phyloP scores from a whole-genome alignment of 2,888 invertebrate species.

The Tenodera sinensis region DNA sequence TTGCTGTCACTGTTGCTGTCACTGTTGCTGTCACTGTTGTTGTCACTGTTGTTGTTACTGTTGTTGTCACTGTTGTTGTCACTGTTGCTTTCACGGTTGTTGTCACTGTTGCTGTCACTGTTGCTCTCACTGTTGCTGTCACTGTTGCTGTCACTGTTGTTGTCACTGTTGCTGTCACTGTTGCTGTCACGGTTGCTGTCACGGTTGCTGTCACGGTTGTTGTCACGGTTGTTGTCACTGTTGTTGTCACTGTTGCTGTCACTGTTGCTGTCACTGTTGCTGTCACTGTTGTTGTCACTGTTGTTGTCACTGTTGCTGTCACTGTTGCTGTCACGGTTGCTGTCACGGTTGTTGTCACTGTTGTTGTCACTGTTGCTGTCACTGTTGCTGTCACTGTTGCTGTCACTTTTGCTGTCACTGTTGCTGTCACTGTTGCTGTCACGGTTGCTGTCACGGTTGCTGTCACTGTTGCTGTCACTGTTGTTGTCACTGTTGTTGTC shows the following conservation, averaged over 20 bases:
- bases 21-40: conserved; percentile 10
- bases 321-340: not conserved
- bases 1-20: too few relatives aligned
- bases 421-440: conserved; percentile 7
- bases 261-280: not conserved
- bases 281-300: not conserved
- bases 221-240: too few relatives aligned
- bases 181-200: conserved; percentile 6
- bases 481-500: not conserved
- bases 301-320: conserved; percentile 9
- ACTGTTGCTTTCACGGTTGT: conserved; percentile 3
- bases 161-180: conserved; percentile 3
- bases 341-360: too few relatives aligned
- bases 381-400: not conserved
- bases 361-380: too few relatives aligned
- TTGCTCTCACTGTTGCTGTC: conserved; percentile 9
- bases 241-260: not conserved
- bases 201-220: too few relatives aligned
- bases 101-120: too few relatives aligned
- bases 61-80: not conserved
- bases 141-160: not conserved
- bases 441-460: conserved; percentile 10
- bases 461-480: not conserved
- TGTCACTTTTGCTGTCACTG: conserved; percentile 14
- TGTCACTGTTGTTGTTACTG: not conserved